These are phyloP conservation scores for Lottia gigantea DNA, from an alignment of 2,888 invertebrate species.

Conservation along the genomic window DNA sequence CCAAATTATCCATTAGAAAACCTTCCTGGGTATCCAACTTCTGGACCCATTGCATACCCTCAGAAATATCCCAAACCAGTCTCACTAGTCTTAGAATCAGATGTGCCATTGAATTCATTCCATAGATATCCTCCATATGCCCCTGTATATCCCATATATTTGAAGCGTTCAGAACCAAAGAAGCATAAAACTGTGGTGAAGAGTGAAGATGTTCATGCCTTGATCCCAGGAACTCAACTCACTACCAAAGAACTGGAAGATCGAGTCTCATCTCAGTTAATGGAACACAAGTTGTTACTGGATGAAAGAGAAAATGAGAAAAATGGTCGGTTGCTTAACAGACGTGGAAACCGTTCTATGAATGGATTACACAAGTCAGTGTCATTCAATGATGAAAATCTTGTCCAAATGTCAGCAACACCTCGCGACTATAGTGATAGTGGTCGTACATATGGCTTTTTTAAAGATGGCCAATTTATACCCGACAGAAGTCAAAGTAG, in stretches of 20 bases:
- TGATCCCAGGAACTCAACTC: slow-evolving; percentile 59
- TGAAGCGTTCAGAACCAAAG: slow-evolving; percentile 11
- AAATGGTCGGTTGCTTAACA: slow-evolving; percentile 36
- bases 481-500: too few relatives aligned
- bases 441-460: background rate
- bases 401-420: slow-evolving; percentile 18
- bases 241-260: slow-evolving; percentile 59
- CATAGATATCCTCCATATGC: slow-evolving; percentile 43
- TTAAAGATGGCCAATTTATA: background rate
- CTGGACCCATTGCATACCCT: slow-evolving; percentile 57
- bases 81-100: slow-evolving; percentile 45
- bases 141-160: slow-evolving; percentile 18
- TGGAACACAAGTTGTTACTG: slow-evolving; percentile 42
- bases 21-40: slow-evolving; percentile 61
- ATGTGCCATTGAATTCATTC: slow-evolving; percentile 40
- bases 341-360: slow-evolving; percentile 51
- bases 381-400: slow-evolving; percentile 38
- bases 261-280: slow-evolving; percentile 54
- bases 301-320: slow-evolving; percentile 43
- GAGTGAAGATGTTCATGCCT: slow-evolving; percentile 36
- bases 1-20: slow-evolving; percentile 57
- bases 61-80: slow-evolving; percentile 50
- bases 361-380: slow-evolving; percentile 53
- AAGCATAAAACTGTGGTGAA: slow-evolving; percentile 30
- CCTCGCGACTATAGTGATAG: slow-evolving; percentile 13